Evolutionary conservation across 2,797 vertebrate species (phyloP).

Genomic region (Cossypha heuglini): DNA sequence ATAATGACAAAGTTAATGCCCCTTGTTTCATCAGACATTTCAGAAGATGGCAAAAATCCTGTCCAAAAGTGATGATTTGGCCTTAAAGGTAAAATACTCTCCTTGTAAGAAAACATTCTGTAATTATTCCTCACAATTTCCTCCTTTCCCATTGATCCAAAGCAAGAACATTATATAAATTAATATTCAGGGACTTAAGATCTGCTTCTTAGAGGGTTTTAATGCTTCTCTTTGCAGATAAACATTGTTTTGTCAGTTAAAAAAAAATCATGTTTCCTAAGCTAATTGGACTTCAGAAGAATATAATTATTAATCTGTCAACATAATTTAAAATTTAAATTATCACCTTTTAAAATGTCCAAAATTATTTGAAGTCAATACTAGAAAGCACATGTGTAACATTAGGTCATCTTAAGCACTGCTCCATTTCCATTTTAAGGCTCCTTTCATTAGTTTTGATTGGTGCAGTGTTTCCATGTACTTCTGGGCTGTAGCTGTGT

Average conservation of each 20-base stretch:
- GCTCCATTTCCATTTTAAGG: neutral
- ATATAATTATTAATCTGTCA: neutral
- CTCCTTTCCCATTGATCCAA: neutral
- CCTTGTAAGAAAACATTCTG: neutral
- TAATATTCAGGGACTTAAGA: neutral
- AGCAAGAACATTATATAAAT: neutral
- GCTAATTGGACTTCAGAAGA: neutral
- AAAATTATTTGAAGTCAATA: neutral
- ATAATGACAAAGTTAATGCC: neutral
- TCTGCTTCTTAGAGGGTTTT: neutral
- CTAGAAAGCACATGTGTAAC: neutral
- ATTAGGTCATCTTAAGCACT: neutral
- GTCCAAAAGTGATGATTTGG: neutral
- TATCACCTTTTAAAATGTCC: neutral
- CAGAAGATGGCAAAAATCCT: neutral
- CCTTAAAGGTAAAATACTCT: neutral
- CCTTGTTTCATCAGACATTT: neutral
- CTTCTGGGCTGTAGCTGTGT: neutral
- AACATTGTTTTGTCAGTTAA: neutral
- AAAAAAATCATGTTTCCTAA: neutral
- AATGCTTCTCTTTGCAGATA: neutral
- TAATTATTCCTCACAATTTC: neutral
- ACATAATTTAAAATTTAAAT: neutral
- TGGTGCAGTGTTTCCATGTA: neutral
- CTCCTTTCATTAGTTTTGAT: constrained; percentile 1